These are phyloP conservation scores for Austrolebias charrua DNA, from an alignment of 2,797 vertebrate species.

Conservation along the genomic window DNA sequence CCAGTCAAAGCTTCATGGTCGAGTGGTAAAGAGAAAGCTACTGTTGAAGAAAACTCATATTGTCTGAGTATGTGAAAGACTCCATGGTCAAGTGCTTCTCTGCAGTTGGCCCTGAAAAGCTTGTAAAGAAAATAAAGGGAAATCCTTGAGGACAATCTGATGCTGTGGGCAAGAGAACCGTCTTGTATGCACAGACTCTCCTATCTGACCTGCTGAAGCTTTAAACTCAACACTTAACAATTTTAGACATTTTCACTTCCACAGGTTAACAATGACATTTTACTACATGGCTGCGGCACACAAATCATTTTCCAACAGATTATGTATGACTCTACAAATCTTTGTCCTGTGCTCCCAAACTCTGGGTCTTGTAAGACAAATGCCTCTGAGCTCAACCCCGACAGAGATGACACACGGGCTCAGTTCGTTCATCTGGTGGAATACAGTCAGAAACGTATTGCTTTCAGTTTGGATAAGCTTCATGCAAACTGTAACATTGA, in stretches of 20 bases:
- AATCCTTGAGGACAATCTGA: too few relatives aligned
- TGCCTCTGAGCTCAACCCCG: slow-evolving; percentile 27
- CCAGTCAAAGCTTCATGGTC: too few relatives aligned
- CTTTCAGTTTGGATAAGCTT: slow-evolving; percentile 15
- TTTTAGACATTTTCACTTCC: not conserved
- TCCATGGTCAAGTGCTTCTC: too few relatives aligned
- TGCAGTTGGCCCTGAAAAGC: too few relatives aligned
- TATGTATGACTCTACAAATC: slow-evolving; percentile 23
- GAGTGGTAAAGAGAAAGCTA: too few relatives aligned
- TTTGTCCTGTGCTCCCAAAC: slow-evolving; percentile 21
- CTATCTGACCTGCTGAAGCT: too few relatives aligned
- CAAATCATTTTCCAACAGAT: slow-evolving; percentile 28
- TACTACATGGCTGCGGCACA: slow-evolving; percentile 22
- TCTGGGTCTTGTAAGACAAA: slow-evolving; percentile 23
- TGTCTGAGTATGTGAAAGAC: too few relatives aligned
- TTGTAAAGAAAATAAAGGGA: too few relatives aligned
- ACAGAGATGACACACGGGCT: slow-evolving; percentile 14
- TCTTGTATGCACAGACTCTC: too few relatives aligned
- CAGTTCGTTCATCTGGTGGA: slow-evolving; percentile 27
- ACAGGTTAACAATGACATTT: slow-evolving; percentile 21
- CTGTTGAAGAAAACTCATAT: too few relatives aligned
- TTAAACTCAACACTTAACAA: not conserved
- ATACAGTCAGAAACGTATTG: slow-evolving; percentile 15
- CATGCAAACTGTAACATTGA: slow-evolving; percentile 37
- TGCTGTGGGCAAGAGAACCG: too few relatives aligned